Evolutionary conservation across 2,888 invertebrate species (phyloP).

Genomic region (Allolobophora icterica): DNA sequence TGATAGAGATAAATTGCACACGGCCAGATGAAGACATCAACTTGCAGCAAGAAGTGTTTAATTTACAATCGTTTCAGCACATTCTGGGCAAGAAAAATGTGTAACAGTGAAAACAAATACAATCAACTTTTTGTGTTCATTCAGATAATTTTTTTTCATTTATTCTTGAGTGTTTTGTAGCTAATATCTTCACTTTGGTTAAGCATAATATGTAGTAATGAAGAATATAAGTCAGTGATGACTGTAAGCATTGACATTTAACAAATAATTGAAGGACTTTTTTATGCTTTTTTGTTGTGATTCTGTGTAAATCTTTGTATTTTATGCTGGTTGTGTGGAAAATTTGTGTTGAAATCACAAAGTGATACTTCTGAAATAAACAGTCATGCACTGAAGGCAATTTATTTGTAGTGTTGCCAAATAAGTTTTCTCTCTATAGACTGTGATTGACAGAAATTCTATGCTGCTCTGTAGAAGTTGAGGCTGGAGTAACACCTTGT

Average conservation of each 20-base stretch:
- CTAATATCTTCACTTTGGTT: not conserved
- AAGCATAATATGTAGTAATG: not conserved
- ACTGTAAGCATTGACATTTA: not conserved
- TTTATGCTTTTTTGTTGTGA: not conserved
- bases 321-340: not conserved
- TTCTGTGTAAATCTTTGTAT: not conserved
- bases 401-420: not conserved
- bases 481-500: too few species aligned
- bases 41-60: not conserved
- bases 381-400: not conserved
- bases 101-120: not conserved
- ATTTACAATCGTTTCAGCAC: not conserved
- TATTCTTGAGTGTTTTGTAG: not conserved
- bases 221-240: not conserved
- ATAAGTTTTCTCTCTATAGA: not conserved
- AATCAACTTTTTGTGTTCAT: not conserved
- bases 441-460: too few species aligned
- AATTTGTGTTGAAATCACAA: not conserved
- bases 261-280: not conserved
- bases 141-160: not conserved
- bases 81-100: not conserved
- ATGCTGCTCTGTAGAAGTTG: too few species aligned
- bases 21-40: not conserved
- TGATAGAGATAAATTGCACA: too few species aligned
- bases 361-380: not conserved